Conservation (phyloP, 1,140 invertebrate genomes). For the Heliconius eleuchia region DNA sequence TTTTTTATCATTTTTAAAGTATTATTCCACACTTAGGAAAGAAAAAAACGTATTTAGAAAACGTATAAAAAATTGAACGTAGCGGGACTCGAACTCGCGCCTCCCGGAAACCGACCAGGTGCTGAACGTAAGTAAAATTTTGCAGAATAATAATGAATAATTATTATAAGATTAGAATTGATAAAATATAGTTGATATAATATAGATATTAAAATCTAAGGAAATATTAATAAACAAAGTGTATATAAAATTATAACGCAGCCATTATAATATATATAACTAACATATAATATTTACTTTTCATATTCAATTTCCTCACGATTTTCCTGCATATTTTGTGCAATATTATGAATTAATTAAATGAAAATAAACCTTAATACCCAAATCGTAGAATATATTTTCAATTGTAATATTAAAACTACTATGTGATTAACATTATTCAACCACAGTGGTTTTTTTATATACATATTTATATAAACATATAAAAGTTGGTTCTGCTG, state of each 20-base stretch:
- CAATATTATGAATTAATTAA: background rate
- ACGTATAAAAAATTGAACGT: no score
- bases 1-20: no score
- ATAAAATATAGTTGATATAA: background rate
- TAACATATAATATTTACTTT: background rate
- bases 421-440: background rate
- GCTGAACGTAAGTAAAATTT: background rate
- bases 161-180: background rate
- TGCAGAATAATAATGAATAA: background rate
- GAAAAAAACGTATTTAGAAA: no score
- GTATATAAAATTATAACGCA: constrained; percentile 13
- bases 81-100: no score
- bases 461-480: background rate
- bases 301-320: constrained; percentile 31
- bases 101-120: no score
- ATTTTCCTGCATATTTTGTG: constrained; percentile 31
- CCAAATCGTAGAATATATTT: background rate
- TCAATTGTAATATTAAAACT: background rate
- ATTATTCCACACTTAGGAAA: no score
- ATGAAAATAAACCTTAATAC: background rate
- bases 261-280: background rate
- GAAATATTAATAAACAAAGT: constrained; percentile 13
- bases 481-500: background rate
- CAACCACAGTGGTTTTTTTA: constrained; percentile 14
- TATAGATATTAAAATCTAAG: constrained; percentile 5